phyloP scores from a whole-genome alignment of 1,140 invertebrate genomes.

The Drosophila asahinai region DNA sequence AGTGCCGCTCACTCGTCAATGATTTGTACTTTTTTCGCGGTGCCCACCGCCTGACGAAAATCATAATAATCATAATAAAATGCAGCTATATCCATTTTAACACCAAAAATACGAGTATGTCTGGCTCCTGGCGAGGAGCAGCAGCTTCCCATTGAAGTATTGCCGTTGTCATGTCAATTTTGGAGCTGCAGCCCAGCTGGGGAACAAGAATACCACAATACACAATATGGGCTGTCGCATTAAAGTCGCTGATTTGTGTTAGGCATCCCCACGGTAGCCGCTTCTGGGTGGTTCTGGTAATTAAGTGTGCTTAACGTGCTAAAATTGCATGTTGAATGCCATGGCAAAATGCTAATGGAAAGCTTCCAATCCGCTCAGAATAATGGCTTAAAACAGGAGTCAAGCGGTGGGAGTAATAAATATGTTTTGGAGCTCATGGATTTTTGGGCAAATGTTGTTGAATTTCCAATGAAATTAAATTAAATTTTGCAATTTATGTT shows the following conservation, averaged over 20 bases:
- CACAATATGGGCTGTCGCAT: constrained; percentile 62
- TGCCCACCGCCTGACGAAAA: constrained; percentile 69
- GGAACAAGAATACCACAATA: constrained; percentile 1
- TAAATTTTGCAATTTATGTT: no score
- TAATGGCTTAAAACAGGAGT: not conserved
- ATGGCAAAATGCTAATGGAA: constrained; percentile 36
- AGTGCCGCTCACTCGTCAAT: constrained; percentile 72
- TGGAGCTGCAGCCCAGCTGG: constrained; percentile 13
- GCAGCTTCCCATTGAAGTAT: constrained; percentile 57
- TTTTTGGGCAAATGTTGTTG: no score
- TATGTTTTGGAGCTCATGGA: not conserved
- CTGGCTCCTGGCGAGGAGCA: constrained; percentile 23
- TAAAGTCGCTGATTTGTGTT: constrained; percentile 81
- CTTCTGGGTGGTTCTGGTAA: constrained; percentile 78
- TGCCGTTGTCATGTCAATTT: constrained; percentile 80
- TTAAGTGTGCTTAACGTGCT: constrained; percentile 75
- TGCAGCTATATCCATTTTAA: constrained; percentile 82
- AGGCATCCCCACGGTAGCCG: constrained; percentile 55
- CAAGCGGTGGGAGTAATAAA: not conserved
- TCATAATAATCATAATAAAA: constrained; percentile 84
- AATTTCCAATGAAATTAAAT: no score
- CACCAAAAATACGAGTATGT: constrained; percentile 75
- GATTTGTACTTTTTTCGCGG: constrained; percentile 70
- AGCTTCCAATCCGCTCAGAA: not conserved
- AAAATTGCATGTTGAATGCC: constrained; percentile 54